Percentiles rank a stretch among this genome's conserved stretches.
Evolutionary conservation across 1,140 invertebrate genomes (phyloP).

Genomic region (Drosophila pandora): DNA sequence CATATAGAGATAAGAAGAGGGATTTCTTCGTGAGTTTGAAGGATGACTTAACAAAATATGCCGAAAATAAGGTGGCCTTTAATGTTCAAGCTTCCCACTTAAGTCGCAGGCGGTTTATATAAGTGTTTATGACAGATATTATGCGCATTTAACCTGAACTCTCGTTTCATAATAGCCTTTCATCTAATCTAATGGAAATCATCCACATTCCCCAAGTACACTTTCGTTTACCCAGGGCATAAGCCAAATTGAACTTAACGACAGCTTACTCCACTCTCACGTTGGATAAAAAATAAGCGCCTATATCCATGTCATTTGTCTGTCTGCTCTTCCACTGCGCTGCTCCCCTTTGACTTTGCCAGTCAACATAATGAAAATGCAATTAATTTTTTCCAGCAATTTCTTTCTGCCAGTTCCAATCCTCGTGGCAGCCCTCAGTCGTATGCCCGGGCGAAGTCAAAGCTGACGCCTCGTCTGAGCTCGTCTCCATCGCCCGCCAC

Average conservation of each 20-base stretch:
- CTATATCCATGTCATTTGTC: constrained; percentile 79
- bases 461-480: constrained; percentile 50
- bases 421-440: constrained; percentile 1
- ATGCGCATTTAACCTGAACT: background rate
- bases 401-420: constrained; percentile 55
- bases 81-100: background rate
- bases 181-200: too few species aligned
- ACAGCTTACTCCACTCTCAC: constrained; percentile 32
- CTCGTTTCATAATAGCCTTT: background rate
- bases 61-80: background rate
- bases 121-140: background rate
- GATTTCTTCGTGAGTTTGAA: constrained; percentile 28
- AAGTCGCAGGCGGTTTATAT: background rate
- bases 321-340: constrained; percentile 53
- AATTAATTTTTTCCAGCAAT: constrained; percentile 83
- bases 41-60: constrained; percentile 23
- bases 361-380: constrained; percentile 84
- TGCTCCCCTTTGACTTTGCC: constrained; percentile 54
- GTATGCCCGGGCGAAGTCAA: constrained; percentile 47
- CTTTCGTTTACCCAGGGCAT: constrained; percentile 26
- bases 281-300: constrained; percentile 48
- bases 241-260: constrained; percentile 39
- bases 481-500: constrained; percentile 16
- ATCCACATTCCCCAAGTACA: background rate
- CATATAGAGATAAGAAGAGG: constrained; percentile 37